Conservation (phyloP, 2,113 vertebrate species). For the Corythornis cristatus region DNA sequence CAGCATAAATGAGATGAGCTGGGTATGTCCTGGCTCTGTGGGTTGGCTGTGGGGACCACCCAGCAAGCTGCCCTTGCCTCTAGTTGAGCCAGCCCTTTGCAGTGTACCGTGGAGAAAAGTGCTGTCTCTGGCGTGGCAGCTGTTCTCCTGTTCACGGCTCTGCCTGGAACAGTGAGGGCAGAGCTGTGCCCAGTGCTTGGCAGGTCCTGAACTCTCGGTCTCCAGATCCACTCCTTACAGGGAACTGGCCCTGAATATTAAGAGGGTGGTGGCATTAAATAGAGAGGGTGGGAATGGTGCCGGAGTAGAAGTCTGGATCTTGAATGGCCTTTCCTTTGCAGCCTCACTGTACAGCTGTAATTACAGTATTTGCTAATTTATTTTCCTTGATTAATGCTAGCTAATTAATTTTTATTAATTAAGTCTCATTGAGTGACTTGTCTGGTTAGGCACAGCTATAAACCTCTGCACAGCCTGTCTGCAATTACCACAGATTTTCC, state of each 20-base stretch:
- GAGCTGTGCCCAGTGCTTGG: not conserved
- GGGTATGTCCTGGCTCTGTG: not conserved
- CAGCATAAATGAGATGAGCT: not conserved
- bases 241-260: not conserved
- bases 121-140: fast-evolving
- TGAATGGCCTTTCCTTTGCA: not conserved
- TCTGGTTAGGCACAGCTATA: not conserved
- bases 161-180: not conserved
- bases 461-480: not conserved
- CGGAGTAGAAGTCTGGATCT: not conserved
- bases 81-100: not conserved
- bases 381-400: not conserved
- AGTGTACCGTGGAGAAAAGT: fast-evolving
- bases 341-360: not conserved
- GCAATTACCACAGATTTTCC: not conserved
- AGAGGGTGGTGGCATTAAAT: not conserved
- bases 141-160: not conserved
- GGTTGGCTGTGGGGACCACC: not conserved
- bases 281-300: not conserved
- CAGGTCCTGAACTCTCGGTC: not conserved
- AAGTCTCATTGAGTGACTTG: not conserved
- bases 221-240: not conserved
- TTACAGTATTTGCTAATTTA: not conserved
- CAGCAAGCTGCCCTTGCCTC: not conserved
- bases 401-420: constrained; percentile 23